Evolutionary conservation across 2,797 vertebrate genomes (phyloP), one percentile per base, ranked within the genome.

Genomic region (Luscinia luscinia): DNA sequence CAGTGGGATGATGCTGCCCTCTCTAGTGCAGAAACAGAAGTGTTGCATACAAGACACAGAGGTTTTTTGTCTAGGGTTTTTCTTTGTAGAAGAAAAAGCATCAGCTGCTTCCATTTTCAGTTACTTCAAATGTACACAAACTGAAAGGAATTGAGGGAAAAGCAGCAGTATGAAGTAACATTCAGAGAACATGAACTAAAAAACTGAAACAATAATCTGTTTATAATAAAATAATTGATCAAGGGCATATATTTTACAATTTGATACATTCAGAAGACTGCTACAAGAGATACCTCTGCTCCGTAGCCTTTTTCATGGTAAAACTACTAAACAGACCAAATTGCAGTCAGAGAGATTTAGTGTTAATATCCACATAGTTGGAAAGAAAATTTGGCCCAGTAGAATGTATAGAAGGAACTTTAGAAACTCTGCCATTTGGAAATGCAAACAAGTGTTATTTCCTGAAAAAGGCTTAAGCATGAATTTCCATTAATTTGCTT

Each of bases 1-100:
- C 15, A 67, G 54, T 38, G 61, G 68, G 61, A 59, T 49, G 26
- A 43, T 96, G 57, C 89, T 96, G 94, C 95, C 93, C 91, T 61
- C 95, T 92, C 75, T 77, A 77, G 94, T 28, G 61, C 45, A 49
- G 30, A 84, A 90, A 61, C 48, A 93, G 77, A 62, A 95, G 22
- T 55, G 59, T 16, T 61, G 14, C 7, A 58, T 18, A 52, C 12
- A 46, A 62, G 51, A 66, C 17, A 63, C 6, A 38, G 23, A 32
- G 21, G 38, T 27, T 14, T n/a, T 45, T 64, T 72, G 27, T 30
- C 34, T 11, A 27, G 9, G 9, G 0, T 0, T 9, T n/a, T 55
- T 48, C n/a, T 77, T 38, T 9, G 24, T 11, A 52, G 32, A 69
- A 76, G 13, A 28, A 55, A 70, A 48, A 34, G 12, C 26, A 84